These are phyloP conservation scores for Scelioninae gen. 2 DNA, from an alignment of 2,888 invertebrate species.

Conservation along the genomic window DNA sequence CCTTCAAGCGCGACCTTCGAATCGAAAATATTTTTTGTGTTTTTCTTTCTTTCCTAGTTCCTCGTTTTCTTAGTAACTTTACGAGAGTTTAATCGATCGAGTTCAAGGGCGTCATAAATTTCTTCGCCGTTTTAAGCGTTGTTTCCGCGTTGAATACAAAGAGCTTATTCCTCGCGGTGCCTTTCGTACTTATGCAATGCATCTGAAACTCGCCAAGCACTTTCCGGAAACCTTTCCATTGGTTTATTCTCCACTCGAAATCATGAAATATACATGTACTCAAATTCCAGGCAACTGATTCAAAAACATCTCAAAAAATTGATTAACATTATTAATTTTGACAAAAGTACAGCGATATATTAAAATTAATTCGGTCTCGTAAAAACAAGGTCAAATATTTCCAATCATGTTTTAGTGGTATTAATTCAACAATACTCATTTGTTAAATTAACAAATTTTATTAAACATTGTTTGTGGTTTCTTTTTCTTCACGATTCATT, in stretches of 20 bases:
- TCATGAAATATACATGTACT: background rate
- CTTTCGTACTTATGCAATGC: conserved; percentile 6
- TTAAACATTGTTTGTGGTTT: no score
- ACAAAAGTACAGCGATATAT: no score
- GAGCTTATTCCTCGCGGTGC: background rate
- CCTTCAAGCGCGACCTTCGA: conserved; percentile 4
- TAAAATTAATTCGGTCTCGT: no score
- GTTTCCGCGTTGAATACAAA: conserved; percentile 20
- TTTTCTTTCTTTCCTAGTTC: conserved; percentile 12
- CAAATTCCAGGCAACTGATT: background rate
- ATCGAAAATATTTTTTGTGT: conserved; percentile 9
- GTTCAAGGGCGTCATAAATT: conserved; percentile 33
- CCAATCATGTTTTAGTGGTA: no score
- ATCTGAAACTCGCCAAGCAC: background rate
- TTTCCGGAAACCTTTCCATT: conserved; percentile 16
- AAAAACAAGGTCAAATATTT: no score
- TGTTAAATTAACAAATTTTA: no score
- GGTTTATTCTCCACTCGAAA: background rate
- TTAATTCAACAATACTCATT: no score
- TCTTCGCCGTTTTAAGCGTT: conserved; percentile 13
- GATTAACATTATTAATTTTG: conserved; percentile 10
- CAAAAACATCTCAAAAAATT: background rate
- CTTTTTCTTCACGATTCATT: no score
- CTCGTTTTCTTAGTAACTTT: conserved; percentile 11
- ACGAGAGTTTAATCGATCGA: conserved; percentile 31